Evolutionary conservation across 2,888 invertebrate species (phyloP).

Genomic region (Pasiphila rectangulata): DNA sequence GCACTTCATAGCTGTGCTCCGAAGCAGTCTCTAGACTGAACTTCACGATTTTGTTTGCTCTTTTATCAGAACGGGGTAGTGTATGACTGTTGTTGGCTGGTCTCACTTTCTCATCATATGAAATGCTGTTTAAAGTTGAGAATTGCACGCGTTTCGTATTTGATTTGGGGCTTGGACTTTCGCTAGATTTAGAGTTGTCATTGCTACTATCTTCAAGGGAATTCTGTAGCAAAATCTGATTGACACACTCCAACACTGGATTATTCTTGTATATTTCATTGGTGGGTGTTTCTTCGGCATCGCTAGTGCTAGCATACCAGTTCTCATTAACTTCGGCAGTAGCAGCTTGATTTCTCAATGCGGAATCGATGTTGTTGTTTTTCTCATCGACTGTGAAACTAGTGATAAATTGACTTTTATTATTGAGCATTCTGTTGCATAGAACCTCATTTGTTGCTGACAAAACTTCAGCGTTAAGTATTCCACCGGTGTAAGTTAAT

Average conservation of each 20-base stretch:
- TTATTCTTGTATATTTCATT: slow-evolving; percentile 88
- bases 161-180: slow-evolving; percentile 71
- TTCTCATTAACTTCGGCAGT: slow-evolving; percentile 83
- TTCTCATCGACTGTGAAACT: slow-evolving; percentile 51
- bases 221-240: slow-evolving; percentile 90
- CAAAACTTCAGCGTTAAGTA: slow-evolving; percentile 57
- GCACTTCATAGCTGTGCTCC: slow-evolving; percentile 83
- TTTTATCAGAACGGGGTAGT: slow-evolving; percentile 68
- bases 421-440: slow-evolving; percentile 61
- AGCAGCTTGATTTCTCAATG: slow-evolving; percentile 49
- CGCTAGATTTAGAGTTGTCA: slow-evolving; percentile 73
- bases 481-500: slow-evolving; percentile 54
- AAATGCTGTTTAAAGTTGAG: slow-evolving; percentile 83
- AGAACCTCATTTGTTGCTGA: slow-evolving; percentile 72
- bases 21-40: slow-evolving; percentile 77
- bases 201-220: slow-evolving; percentile 82
- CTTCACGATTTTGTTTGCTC: slow-evolving; percentile 75
- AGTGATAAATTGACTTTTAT: slow-evolving; percentile 54
- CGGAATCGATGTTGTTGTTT: slow-evolving; percentile 59
- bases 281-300: slow-evolving; percentile 87
- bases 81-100: slow-evolving; percentile 55
- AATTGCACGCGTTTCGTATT: slow-evolving; percentile 82
- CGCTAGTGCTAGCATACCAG: slow-evolving; percentile 90
- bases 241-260: slow-evolving; percentile 92
- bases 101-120: slow-evolving; percentile 73